These are phyloP conservation scores for Malacoctenus gilli DNA, from an alignment of 2,797 vertebrate genomes.

Conservation along the genomic window DNA sequence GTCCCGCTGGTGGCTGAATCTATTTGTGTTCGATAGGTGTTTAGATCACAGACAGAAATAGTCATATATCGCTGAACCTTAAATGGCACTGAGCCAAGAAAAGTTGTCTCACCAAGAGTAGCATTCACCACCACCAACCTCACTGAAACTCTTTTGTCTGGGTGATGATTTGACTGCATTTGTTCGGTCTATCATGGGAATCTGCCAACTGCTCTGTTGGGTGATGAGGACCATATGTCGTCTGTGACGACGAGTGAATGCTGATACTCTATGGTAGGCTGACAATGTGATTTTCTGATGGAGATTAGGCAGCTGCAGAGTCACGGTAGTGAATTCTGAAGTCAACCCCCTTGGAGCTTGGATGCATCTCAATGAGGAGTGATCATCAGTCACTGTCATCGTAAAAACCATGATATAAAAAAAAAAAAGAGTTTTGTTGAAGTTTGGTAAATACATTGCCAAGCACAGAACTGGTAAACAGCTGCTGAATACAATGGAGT, in stretches of 20 bases:
- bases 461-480: too few relatives aligned
- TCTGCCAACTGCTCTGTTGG: conserved; percentile 28
- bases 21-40: background rate
- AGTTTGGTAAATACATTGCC: too few relatives aligned
- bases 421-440: too few relatives aligned
- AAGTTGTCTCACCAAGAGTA: conserved; percentile 1
- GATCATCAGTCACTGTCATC: background rate
- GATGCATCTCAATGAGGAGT: background rate
- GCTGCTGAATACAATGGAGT: too few relatives aligned
- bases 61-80: too few relatives aligned
- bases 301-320: conserved; percentile 30
- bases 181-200: conserved; percentile 14
- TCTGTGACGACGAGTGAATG: conserved; percentile 21
- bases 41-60: background rate
- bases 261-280: conserved; percentile 25
- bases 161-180: conserved; percentile 37
- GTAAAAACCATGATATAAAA: background rate
- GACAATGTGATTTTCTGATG: conserved; percentile 30
- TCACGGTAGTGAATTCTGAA: conserved; percentile 16
- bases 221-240: conserved; percentile 43
- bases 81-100: background rate
- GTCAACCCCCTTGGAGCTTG: background rate
- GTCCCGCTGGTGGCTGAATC: background rate
- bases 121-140: background rate
- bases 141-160: conserved; percentile 23